Evolutionary conservation across 2,888 invertebrate species (phyloP), one percentile per base, ranked within the genome.

Genomic region (Aelia acuminata): DNA sequence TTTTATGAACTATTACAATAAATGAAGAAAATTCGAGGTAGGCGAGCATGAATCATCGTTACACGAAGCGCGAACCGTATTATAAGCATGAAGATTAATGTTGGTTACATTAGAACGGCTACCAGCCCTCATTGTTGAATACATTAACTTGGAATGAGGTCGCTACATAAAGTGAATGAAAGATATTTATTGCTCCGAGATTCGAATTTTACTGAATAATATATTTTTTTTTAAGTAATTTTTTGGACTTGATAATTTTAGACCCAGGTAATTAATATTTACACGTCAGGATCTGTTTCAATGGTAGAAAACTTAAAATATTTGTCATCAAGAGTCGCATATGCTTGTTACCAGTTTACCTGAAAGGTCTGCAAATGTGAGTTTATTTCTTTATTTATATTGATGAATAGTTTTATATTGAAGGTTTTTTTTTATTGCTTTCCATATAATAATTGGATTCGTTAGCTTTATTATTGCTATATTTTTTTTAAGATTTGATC

Each of bases 61-160:
- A 70, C 26, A 70, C 5, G 7, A 35, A 35, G 20, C 18, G 63
- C 5, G 31, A 70, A 70, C 18, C 31, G 35, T 70, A 70, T 70
- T 70, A 70, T 70, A 35, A 70, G 35, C 63, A 70, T 70, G 63
- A 70, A 70, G 63, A 70, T 70, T 70, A 70, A 70, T 70, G 63
- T 70, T 26, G 63, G 63, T 70, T 70, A 35, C 63, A 70, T 70
- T 70, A 70, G 18, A 31, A 70, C 18, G 31, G 35, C 15, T 0
- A 35, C 35, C 63, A 0, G 1, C 15, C 63, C 35, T 70, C 63
- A 15, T 70, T 70, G 63, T 70, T 31, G 63, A 70, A 70, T 70
- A 70, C 63, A 70, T 70, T 70, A 70, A 70, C 63, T 35, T 70
- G 31, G 35, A 70, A 70, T 18, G 63, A 35, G 63, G 63, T 70